phyloP scores from a whole-genome alignment of 2,888 invertebrate species.

The Sericinus montela region DNA sequence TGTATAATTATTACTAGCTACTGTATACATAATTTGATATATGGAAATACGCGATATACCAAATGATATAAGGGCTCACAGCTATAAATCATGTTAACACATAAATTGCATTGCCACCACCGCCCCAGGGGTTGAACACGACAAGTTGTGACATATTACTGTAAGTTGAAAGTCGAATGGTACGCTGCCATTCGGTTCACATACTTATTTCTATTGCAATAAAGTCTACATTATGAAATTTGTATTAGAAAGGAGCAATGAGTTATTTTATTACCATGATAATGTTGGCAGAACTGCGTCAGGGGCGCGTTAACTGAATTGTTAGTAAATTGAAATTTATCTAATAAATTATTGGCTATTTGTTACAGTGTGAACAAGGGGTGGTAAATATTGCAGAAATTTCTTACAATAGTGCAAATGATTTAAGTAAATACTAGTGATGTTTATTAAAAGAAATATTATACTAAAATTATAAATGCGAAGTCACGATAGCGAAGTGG shows the following conservation, averaged over 20 bases:
- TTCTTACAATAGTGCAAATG: slow-evolving; percentile 12
- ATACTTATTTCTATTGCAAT: slow-evolving; percentile 18
- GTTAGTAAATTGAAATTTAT: slow-evolving; percentile 72
- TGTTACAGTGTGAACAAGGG: slow-evolving; percentile 28
- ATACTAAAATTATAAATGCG: no score
- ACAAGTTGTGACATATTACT: slow-evolving; percentile 37
- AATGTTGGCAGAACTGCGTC: slow-evolving; percentile 49
- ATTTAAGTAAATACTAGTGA: no score
- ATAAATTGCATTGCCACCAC: slow-evolving; percentile 67
- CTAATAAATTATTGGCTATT: slow-evolving; percentile 68
- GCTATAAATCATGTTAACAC: slow-evolving; percentile 74
- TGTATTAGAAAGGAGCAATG: slow-evolving; percentile 25
- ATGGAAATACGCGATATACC: slow-evolving; percentile 22
- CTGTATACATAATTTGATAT: no score
- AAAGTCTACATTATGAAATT: slow-evolving; percentile 17
- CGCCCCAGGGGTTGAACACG: slow-evolving; percentile 43
- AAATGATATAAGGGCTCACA: slow-evolving; percentile 43
- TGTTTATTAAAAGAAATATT: no score
- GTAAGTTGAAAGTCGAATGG: slow-evolving; percentile 21
- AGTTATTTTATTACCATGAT: slow-evolving; percentile 61
- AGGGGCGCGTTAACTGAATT: slow-evolving; percentile 59
- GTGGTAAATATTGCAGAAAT: slow-evolving; percentile 21
- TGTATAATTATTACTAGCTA: no score
- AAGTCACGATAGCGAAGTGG: no score
- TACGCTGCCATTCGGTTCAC: slow-evolving; percentile 20